phyloP scores from a whole-genome alignment of 2,113 vertebrate genomes.

The Bufo bufo region DNA sequence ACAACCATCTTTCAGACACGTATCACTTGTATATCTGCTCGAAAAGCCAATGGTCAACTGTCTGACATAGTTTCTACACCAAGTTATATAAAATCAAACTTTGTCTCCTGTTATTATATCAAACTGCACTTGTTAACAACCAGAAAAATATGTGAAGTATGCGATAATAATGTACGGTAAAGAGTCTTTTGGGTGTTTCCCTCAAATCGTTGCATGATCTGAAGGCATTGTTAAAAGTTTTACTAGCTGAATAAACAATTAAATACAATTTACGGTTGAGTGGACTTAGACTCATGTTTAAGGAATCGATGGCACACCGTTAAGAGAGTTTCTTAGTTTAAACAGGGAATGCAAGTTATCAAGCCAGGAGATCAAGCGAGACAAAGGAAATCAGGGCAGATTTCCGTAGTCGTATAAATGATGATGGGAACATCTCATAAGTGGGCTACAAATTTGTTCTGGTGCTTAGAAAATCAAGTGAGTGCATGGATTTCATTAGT shows the following conservation, averaged over 20 bases:
- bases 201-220: conserved; percentile 13
- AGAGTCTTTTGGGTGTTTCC: conserved; percentile 1
- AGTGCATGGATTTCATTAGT: conserved; percentile 15
- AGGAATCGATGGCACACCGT: conserved; percentile 2
- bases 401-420: conserved; percentile 5
- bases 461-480: conserved; percentile 12
- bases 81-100: not conserved
- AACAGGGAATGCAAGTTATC: conserved; percentile 11
- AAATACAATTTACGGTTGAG: not conserved
- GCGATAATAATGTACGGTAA: conserved; percentile 16
- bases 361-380: conserved; percentile 14
- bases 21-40: not conserved
- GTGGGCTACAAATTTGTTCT: not conserved
- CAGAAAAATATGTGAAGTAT: conserved; percentile 25
- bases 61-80: not conserved
- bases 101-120: not conserved
- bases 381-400: conserved; percentile 10
- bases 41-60: not conserved
- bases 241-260: conserved; percentile 22
- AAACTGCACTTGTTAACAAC: not conserved
- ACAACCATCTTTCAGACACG: not conserved
- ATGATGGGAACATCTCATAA: conserved; percentile 1
- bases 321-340: not conserved
- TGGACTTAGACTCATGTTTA: conserved; percentile 27
- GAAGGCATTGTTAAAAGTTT: conserved; percentile 22